A percentile compares a stretch with the other conserved stretches of the same genome.
These are phyloP conservation scores for Phoeniculus purpureus DNA, from an alignment of 2,797 vertebrate genomes.

Conservation along the genomic window DNA sequence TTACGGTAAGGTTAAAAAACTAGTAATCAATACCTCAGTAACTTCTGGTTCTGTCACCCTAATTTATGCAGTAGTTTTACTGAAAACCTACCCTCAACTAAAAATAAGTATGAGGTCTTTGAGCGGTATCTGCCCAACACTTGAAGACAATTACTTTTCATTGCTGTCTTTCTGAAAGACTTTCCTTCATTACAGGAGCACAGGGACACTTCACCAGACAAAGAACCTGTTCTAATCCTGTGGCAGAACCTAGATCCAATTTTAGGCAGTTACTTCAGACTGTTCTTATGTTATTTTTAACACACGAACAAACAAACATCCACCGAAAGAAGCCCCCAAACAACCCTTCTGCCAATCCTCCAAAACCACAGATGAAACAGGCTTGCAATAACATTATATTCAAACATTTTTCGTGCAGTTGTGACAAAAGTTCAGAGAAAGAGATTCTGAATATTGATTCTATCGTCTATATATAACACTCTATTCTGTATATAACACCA, in stretches of 20 bases:
- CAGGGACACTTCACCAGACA: slow-evolving; percentile 39
- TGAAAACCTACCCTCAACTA: background rate
- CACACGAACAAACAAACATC: background rate
- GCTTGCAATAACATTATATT: background rate
- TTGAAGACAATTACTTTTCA: background rate
- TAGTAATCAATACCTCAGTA: background rate
- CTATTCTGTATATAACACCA: background rate
- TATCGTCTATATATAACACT: background rate
- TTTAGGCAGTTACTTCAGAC: background rate
- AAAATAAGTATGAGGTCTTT: background rate
- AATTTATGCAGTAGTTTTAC: background rate
- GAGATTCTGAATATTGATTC: background rate
- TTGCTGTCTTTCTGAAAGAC: slow-evolving; percentile 3
- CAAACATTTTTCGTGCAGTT: background rate
- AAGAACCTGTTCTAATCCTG: slow-evolving; percentile 26
- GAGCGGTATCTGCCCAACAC: slow-evolving; percentile 11
- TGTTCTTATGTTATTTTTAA: background rate
- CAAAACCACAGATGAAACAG: background rate
- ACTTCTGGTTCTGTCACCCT: background rate
- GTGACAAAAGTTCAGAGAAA: background rate
- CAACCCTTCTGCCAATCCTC: no score
- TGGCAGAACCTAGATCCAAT: background rate
- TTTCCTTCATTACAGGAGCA: background rate
- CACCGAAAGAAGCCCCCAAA: background rate
- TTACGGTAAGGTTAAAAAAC: background rate